Conservation (phyloP, 2,797 vertebrate species). For the Kryptopterus vitreolus region DNA sequence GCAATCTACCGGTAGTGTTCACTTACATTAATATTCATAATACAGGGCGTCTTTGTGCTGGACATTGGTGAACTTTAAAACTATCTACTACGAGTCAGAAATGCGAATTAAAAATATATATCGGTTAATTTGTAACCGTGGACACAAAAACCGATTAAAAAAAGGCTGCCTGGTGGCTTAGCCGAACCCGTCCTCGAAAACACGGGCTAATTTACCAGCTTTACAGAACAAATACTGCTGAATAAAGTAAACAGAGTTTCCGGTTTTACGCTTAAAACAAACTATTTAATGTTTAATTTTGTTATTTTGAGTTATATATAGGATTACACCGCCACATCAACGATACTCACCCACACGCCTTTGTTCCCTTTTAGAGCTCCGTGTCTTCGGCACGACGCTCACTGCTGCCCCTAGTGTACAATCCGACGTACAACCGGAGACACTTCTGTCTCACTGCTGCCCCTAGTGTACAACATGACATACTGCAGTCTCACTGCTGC, state of each 20-base stretch:
- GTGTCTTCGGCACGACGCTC: not conserved
- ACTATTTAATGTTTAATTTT: not conserved
- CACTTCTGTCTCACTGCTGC: not conserved
- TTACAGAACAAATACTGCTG: not conserved
- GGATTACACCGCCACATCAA: not conserved
- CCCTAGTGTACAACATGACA: not conserved
- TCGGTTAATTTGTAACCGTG: not conserved
- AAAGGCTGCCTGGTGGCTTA: not conserved
- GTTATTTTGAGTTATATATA: not conserved
- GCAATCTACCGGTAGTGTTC: not conserved
- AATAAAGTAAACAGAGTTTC: no score
- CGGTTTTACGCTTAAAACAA: not conserved
- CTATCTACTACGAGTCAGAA: no score
- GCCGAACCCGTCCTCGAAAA: not conserved
- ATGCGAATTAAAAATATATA: not conserved
- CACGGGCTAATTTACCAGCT: not conserved
- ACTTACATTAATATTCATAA: not conserved
- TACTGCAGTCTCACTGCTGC: not conserved
- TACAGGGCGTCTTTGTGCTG: not conserved
- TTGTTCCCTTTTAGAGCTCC: slow-evolving; percentile 22
- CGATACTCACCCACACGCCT: slow-evolving; percentile 27
- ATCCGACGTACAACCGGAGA: no score
- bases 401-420: slow-evolving; percentile 6
- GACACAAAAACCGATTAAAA: not conserved
- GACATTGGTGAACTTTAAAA: not conserved